Evolutionary conservation across 2,888 invertebrate genomes (phyloP).

Genomic region (Hermodice carunculata): DNA sequence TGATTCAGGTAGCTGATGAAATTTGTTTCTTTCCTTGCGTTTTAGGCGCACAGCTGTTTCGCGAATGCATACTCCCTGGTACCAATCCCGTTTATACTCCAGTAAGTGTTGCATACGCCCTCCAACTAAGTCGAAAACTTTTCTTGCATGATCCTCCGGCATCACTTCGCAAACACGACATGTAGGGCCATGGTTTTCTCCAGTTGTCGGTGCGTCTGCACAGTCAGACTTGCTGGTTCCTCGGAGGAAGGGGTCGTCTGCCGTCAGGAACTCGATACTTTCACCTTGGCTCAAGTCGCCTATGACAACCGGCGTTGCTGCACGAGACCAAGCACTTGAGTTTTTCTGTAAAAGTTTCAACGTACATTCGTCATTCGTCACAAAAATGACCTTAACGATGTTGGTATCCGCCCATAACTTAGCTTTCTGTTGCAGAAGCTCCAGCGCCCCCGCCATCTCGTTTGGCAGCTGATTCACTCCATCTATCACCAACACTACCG

Average conservation of each 20-base stretch:
- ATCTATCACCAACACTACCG: constrained; percentile 41
- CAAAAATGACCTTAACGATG: constrained; percentile 39
- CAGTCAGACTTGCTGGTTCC: too few relatives aligned
- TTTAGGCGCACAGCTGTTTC: too few relatives aligned
- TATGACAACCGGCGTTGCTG: constrained; percentile 31
- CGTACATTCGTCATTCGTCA: constrained; percentile 33
- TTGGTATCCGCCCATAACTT: constrained; percentile 44
- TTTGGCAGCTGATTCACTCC: constrained; percentile 23
- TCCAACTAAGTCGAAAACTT: too few relatives aligned
- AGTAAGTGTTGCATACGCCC: too few relatives aligned
- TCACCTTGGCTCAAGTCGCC: constrained; percentile 29
- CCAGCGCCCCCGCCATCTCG: constrained; percentile 30
- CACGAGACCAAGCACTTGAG: constrained; percentile 39
- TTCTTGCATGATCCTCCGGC: too few relatives aligned
- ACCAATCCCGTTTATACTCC: too few relatives aligned
- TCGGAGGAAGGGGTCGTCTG: constrained; percentile 4
- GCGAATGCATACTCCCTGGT: too few relatives aligned
- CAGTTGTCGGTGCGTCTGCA: too few relatives aligned
- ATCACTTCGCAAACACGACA: too few relatives aligned
- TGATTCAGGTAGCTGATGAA: too few relatives aligned
- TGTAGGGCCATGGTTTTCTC: too few relatives aligned
- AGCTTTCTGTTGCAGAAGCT: constrained; percentile 35
- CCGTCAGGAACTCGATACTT: constrained; percentile 23
- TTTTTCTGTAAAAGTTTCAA: constrained; percentile 26
- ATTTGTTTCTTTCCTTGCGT: too few relatives aligned